These are phyloP conservation scores for Helostoma temminkii DNA, from an alignment of 2,797 vertebrate genomes.

Conservation along the genomic window DNA sequence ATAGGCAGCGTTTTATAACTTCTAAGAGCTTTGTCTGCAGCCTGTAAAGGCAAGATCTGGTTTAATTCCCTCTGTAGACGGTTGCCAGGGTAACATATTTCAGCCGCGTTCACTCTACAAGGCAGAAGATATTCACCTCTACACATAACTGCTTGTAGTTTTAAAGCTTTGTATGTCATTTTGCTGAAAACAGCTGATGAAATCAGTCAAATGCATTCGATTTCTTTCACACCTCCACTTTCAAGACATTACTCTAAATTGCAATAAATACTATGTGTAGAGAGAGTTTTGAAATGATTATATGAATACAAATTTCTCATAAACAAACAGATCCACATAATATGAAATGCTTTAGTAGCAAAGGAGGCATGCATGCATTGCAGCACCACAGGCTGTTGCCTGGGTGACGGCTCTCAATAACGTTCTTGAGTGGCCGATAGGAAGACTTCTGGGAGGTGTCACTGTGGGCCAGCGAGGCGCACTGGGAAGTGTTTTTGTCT, in stretches of 20 bases:
- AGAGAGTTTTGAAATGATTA: not conserved
- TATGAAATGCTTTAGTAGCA: not conserved
- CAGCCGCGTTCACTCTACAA: constrained; percentile 46
- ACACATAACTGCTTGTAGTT: constrained; percentile 9
- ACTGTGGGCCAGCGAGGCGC: constrained; percentile 43
- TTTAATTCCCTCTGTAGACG: constrained; percentile 46
- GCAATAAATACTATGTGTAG: not conserved
- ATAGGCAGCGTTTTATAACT: constrained; percentile 24
- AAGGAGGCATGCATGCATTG: constrained; percentile 2
- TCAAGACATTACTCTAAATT: not conserved
- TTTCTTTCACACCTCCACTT: not conserved
- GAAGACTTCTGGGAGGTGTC: constrained; percentile 58
- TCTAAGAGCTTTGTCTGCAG: constrained; percentile 35
- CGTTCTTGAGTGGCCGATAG: constrained; percentile 48
- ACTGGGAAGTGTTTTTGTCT: constrained; percentile 71
- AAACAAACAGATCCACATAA: not conserved
- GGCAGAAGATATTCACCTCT: constrained; percentile 37
- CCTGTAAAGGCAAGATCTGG: constrained; percentile 30
- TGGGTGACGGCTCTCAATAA: constrained; percentile 59
- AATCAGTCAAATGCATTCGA: constrained; percentile 1
- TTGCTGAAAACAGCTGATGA: not conserved
- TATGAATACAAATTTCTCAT: not conserved
- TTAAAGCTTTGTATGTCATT: constrained; percentile 37
- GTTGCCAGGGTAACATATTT: constrained; percentile 70
- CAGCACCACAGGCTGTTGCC: constrained; percentile 50